Base-by-base conservation (phyloP, 2,113 vertebrate genomes). In the Dicentrarchus labrax region DNA sequence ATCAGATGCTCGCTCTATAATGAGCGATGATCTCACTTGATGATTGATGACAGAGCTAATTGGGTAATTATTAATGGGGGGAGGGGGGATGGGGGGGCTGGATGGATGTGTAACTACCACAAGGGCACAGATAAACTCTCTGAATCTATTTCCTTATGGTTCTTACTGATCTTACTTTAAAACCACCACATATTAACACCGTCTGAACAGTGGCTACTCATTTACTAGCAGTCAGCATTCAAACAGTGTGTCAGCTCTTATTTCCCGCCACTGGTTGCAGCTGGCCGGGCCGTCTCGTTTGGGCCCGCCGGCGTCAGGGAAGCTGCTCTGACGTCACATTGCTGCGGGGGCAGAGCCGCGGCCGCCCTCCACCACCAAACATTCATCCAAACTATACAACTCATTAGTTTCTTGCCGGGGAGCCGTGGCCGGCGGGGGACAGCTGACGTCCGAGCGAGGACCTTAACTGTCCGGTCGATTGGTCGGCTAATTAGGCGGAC, bases 241-340 rank as follows among this genome's bases (percentile, higher is more conserved):
- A 30, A 30, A 30, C 30, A 0, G 30, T 30, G 30, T 30, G 53
- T 21, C 39, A 2, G 9, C 19, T 62, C 56, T 53, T 5, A 6
- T 56, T 61, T 62, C 24, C 24, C 6, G 47, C 70, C 45, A 16
- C 59, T 36, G 38, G 38, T 62, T 36, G 11, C 71, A 66, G 78
- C 60, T 17, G 41, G 15, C 45, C 21, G 10, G 21, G 13, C 41
- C 16, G 12, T 8, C 59, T 60, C 53, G 3, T 30, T 2, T 30
- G 17, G 17, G 13, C 69, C 80, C 80, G n/a, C 17, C 22, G 43
- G 80, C 70, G 6, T 80, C 19, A 17, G 21, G 16, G 54, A 39
- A 39, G 38, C 48, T 50, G 73, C 51, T 79, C 50, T 78, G 70
- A 76, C 48, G 8, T 75, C 78, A 43, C 39, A 3, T n/a, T n/a